Conservation (phyloP, 2,888 invertebrate species). For the Ceraclea dissimilis region DNA sequence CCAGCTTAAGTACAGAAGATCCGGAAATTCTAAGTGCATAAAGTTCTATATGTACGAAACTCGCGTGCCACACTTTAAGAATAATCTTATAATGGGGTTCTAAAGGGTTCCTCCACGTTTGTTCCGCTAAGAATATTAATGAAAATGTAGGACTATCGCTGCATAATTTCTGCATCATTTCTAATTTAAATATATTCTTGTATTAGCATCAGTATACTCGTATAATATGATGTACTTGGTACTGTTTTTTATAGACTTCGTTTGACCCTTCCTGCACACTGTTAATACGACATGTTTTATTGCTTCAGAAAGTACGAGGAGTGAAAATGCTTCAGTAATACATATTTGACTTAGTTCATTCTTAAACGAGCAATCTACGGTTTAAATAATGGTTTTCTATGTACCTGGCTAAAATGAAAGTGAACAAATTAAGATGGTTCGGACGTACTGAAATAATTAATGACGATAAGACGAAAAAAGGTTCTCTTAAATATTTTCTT, state of each 20-base stretch:
- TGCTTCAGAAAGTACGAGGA: not conserved
- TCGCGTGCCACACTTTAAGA: too few species aligned
- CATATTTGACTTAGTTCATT: not conserved
- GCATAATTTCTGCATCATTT: conserved; percentile 21
- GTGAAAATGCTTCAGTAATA: too few species aligned
- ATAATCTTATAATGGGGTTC: too few species aligned
- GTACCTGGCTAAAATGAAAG: not conserved
- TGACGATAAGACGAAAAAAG: not conserved
- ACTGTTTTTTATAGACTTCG: not conserved
- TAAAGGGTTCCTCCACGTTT: conserved; percentile 1
- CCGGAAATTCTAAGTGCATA: too few species aligned
- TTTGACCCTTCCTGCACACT: not conserved
- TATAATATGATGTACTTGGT: too few species aligned
- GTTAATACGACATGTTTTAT: not conserved
- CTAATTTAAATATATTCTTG: conserved; percentile 4
- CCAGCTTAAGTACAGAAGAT: too few species aligned
- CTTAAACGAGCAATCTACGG: not conserved
- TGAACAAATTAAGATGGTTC: not conserved
- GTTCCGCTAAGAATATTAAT: conserved; percentile 14
- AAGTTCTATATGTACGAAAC: too few species aligned
- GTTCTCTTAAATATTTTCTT: too few species aligned
- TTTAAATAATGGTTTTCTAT: not conserved
- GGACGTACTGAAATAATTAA: not conserved
- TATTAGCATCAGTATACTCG: too few species aligned
- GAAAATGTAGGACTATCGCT: conserved; percentile 15